Base-by-base conservation (phyloP, 2,888 invertebrate species). In the Hipparchia semele region DNA sequence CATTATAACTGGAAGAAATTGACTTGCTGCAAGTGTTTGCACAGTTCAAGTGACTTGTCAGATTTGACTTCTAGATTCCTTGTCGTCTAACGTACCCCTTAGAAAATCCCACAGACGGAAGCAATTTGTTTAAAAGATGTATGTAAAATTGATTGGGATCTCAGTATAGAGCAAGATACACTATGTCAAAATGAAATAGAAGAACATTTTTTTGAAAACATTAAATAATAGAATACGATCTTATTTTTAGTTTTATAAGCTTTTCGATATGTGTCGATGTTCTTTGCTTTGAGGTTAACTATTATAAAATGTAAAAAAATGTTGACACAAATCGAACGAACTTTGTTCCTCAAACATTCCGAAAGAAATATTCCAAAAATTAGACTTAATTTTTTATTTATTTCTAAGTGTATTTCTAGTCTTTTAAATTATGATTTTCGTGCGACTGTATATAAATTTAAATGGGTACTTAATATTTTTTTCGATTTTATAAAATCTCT, bases 401-500 rank as follows among this genome's bases (percentile, higher is more conserved):
- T 74, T 71, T 75, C 39, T 73, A 76, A 76, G 73, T 59, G 71
- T 71, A 74, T 61, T 72, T 78, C 79, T 80, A 79, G 79, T 79
- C 79, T 70, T 75, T 76, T 67, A 73, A 49, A 68, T 74, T 76
- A 70, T 77, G 73, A 77, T 79, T 73, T 75, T 74, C 81, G 92
- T 93, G 93, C 93, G 93, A 89, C 93, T 93, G 93, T 92, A 89
- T 84, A 78, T 80, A 79, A 80, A 62, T 23, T 23, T 23, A 82
- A 81, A 79, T 80, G 82, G 60, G 61, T 51, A 58, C 12, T 83
- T 87, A 81, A 84, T 90, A 80, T 83, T 87, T 90, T 89, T 88
- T 83, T 51, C 82, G 82, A 84, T 80, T 87, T 86, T 85, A 84
- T 80, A 77, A 81, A 78, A 81, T 80, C 81, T 89, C 85, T 87